Base-by-base conservation (phyloP, 2,888 invertebrate genomes). In the Dexiosoma caninum region DNA sequence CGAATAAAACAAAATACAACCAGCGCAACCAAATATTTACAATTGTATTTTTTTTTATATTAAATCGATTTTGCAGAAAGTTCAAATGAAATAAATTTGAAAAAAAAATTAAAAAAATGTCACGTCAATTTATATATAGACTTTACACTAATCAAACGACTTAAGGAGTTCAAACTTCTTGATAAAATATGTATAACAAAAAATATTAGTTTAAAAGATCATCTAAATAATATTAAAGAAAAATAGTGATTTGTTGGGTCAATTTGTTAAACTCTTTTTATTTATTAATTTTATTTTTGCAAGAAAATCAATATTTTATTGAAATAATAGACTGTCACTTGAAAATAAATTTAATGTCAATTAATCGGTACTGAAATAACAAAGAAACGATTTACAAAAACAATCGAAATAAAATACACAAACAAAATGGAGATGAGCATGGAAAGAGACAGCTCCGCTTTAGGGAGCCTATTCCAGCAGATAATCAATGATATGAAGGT, bases 401-500 rank as follows among this genome's bases (percentile, higher is more conserved):
- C 23, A 21, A 42, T 12, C 55, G 23, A 64, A 35, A 62, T 55
- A 14, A 75, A 37, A 51, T 5, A 32, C 10, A 37, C 16, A 23
- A 51, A 40, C 49, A 67, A 85, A 83, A 90, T 90, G 90, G 90
- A 90, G 88, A 87, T 90, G 82, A 90, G 88, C 83, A 86, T 90
- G 78, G 90, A 90, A 87, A 89, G 95, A 91, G 97, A 97, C 92
- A 95, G 95, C 90, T 95, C 95, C 90, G 96, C 96, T 85, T 92
- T 98, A 88, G 98, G 98, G 91, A 96, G 95, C 89, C 93, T 98
- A 85, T 98, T 98, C 90, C 97, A 98, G 91, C 96, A 97, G 91
- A 97, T 98, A 86, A 95, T 98, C 86, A 95, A 95, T 88, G 98
- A 98, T 90, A 95, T 98, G 96, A 98, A 98, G 96, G 98, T 98